A percentile compares a stretch with the other conserved stretches of the same genome.
phyloP scores from a whole-genome alignment of 1,140 invertebrate species.

The Meloidogyne floridensis region DNA sequence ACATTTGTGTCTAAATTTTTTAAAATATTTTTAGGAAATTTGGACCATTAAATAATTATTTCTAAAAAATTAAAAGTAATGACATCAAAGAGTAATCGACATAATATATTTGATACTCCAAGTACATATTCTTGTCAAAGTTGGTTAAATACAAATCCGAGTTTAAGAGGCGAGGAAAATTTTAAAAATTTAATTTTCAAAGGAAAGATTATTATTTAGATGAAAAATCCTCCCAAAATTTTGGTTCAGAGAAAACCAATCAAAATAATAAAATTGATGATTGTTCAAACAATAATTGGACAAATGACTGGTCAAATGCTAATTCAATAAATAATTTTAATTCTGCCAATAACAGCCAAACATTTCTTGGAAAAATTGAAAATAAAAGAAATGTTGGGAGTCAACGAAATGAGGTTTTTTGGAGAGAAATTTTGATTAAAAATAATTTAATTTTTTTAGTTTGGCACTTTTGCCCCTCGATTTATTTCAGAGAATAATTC shows the following conservation, averaged over 20 bases:
- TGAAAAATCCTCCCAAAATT: background rate
- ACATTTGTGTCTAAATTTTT: no score
- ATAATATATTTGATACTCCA: no score
- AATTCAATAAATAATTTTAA: background rate
- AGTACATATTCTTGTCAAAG: no score
- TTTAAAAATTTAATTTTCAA: background rate
- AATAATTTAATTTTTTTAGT: background rate
- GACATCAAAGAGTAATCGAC: no score
- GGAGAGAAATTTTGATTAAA: background rate
- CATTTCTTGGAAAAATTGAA: slow-evolving; percentile 1
- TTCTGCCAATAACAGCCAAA: background rate
- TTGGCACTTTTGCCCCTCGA: background rate
- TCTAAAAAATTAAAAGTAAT: no score
- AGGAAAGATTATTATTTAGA: no score
- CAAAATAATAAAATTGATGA: background rate
- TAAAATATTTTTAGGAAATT: no score
- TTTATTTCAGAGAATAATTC: background rate
- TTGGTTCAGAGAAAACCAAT: background rate
- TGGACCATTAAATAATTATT: no score
- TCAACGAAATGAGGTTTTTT: background rate
- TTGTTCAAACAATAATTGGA: background rate
- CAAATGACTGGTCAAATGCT: background rate
- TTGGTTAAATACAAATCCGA: no score
- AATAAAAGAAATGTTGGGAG: background rate
- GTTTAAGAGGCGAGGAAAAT: background rate